Evolutionary conservation across 2,888 invertebrate genomes (phyloP), one percentile per base, ranked within the genome.

Genomic region (Meandrusa payeni): DNA sequence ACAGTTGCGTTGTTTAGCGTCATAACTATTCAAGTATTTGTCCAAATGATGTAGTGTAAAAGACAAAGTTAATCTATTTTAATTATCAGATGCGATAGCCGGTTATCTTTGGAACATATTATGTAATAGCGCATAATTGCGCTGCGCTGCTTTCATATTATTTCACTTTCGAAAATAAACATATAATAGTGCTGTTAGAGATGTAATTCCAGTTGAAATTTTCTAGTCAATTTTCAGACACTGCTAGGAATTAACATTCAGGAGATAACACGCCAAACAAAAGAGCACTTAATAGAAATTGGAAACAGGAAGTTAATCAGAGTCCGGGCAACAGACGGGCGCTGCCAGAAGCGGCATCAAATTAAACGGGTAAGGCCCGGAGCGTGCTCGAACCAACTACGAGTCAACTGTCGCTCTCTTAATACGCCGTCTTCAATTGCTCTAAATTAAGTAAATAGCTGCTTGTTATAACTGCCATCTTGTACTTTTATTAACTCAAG

Each of bases 281-380:
- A 74, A 68, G 64, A 65, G 64, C 68, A 66, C 71, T 75, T 74
- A 76, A 76, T 74, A 78, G 72, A 72, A 79, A 79, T 80, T 78
- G 71, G 70, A 74, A 79, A 76, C 76, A 71, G 78, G 76, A 82
- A 77, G 78, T 78, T 76, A 81, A 80, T 81, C 77, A 77, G 69
- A 67, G 67, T 62, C 63, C 61, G 55, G 52, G 70, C 69, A 70
- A 69, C 74, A 76, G 74, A 68, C 69, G 64, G n/a, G 58, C 51
- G 52, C 38, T 46, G 47, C 43, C 60, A 55, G 50, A 59, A 57
- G 59, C 67, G 67, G 61, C 68, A 63, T 69, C 68, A 69, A 75
- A 76, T 75, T 74, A 80, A 80, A 76, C 70, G 61, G 76, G 75
- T 75, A 76, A 75, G 65, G 60, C 68, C 55, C 57, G 57, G 57